Evolutionary conservation across 2,797 vertebrate genomes (phyloP), one percentile per base, ranked within the genome.

Genomic region (Sebastolobus alascanus): DNA sequence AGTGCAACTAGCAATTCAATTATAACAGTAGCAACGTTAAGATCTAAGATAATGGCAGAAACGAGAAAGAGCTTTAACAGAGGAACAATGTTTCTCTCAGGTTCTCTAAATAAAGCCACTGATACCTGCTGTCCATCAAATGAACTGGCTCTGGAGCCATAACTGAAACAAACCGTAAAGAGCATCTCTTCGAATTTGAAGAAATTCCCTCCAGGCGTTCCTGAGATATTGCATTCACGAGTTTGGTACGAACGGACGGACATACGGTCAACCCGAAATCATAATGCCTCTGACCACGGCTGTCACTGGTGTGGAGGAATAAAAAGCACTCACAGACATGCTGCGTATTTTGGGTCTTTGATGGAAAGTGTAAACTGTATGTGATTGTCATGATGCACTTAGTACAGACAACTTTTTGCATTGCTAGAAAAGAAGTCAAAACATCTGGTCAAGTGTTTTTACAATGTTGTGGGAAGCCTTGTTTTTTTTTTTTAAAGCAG

Each of bases 11-110:
- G 55, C 83, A 86, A 83, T 91, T 94, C 76, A 90, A 79, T 90
- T 94, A 87, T 84, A 90, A 90, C 70, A 65, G 76, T 35, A 76
- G 69, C 80, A 77, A 71, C 11, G 64, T 77, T 73, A 56, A 84
- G 83, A 90, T 87, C 68, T 52, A 75, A 90, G 84, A 92, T 90
- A 90, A 90, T 77, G 56, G 70, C 75, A 86, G 68, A 73, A 71
- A 76, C 77, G 75, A 84, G 75, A 84, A 89, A 50, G 72, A 58
- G 73, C 73, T 87, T 77, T 77, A 90, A 89, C 66, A 60, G 76
- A 78, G 72, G 61, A 82, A 50, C 63, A 71, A 58, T 59, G 65
- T 65, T 75, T 70, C 55, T 82, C 71, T 69, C 74, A 72, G 80
- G 68, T 76, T 82, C 73, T 52, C 13, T 87, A 90, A 92, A 90